Base-by-base conservation (phyloP, 2,888 invertebrate genomes). In the Incurvaria masculella region DNA sequence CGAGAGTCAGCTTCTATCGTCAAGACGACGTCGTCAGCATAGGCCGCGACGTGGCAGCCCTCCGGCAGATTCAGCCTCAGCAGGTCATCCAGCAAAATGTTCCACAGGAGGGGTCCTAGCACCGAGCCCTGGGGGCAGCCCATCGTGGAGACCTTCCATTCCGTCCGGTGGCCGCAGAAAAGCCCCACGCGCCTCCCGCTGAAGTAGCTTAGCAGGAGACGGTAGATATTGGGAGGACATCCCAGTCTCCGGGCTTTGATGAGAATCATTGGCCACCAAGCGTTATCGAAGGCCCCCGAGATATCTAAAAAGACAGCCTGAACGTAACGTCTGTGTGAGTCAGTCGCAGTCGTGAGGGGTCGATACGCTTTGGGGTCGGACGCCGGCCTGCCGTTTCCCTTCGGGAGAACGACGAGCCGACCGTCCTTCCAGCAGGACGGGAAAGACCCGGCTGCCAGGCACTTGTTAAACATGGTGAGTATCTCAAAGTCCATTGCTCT, bases 221-320 rank as follows among this genome's bases (percentile, higher is more conserved):
- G 8, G 27, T 47, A 51, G 10, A 54, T 44, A 26, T 53, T 39
- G 2, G 45, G 41, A 11, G 55, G 51, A 21, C 53, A 53, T 0
- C 58, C 56, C 1, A 52, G 44, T 2, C 42, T 40, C 48, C 57
- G 59, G 3, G 52, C 58, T 49, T 57, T 59, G 0, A 53, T 26
- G 18, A 64, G 21, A 8, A 64, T 54, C 58, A 60, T 60, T 4
- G 61, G 61, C 62, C 64, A 62, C 60, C 61, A 61, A 2, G 62
- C 58, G 44, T 60, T 61, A 38, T 64, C 56, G 14, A 59, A 60
- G 1, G 60, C 61, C 1, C 59, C 60, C 0, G 57, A 52, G 4
- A 61, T 61, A 52, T 63, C 60, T 11, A 61, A n/a, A 10, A 59
- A 53, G 0, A 61, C 49, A 0, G 51, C 53, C 38, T 56, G 57